These are phyloP conservation scores for Oreochromis tanganicae DNA, from an alignment of 2,113 vertebrate genomes.

Conservation along the genomic window DNA sequence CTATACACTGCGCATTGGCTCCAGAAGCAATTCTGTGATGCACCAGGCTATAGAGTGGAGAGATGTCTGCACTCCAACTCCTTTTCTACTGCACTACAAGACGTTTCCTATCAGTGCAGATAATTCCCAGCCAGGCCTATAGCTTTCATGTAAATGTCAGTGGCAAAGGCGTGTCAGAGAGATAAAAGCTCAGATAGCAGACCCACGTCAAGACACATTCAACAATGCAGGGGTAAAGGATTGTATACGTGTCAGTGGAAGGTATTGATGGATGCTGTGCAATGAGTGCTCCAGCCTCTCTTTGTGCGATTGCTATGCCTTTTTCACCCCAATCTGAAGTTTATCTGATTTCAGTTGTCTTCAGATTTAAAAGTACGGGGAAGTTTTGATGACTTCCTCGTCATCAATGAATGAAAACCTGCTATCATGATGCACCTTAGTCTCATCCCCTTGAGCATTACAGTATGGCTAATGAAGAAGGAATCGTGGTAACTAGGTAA, in stretches of 20 bases:
- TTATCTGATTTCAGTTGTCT: not conserved
- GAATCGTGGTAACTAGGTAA: not conserved
- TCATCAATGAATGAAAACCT: not conserved
- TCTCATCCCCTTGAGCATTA: not conserved
- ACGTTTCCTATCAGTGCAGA: constrained; percentile 41
- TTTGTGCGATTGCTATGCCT: not conserved
- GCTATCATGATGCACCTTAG: not conserved
- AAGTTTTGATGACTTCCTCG: not conserved
- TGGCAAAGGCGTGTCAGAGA: constrained; percentile 27
- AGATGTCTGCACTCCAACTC: constrained; percentile 24
- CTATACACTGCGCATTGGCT: not conserved
- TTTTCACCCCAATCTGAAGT: not conserved
- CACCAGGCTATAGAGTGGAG: not conserved
- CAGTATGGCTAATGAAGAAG: not conserved
- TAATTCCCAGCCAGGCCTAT: constrained; percentile 40
- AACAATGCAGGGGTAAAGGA: constrained; percentile 14
- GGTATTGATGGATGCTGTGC: constrained; percentile 24
- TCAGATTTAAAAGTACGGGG: not conserved
- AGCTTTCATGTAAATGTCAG: constrained; percentile 66
- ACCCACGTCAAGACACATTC: constrained; percentile 15
- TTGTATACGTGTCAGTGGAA: constrained; percentile 10
- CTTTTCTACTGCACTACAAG: constrained; percentile 23
- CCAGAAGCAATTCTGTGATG: not conserved
- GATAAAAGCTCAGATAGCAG: constrained; percentile 55
- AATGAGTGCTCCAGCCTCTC: not conserved